Base-by-base conservation (phyloP, 2,888 invertebrate species). In the Lycophotia porphyrea region DNA sequence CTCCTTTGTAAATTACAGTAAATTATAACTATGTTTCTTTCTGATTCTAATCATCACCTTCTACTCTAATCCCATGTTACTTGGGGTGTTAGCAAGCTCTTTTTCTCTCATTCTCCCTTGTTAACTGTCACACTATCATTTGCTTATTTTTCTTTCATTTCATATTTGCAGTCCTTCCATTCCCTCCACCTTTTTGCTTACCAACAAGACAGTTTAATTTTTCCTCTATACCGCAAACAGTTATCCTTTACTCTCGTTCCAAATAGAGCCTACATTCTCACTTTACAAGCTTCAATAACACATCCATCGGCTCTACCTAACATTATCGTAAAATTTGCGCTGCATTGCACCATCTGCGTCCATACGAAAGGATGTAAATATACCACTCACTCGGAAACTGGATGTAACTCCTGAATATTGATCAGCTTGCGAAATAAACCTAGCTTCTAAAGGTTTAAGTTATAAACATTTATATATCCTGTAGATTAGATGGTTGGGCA, bases 381-480 rank as follows among this genome's bases (percentile, higher is more conserved):
- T 36, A 63, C 58, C 55, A 31, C 65, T 58, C 69, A 61, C 31
- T 84, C 69, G 71, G 68, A 71, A 69, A 84, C 55, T 68, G 36
- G 81, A 61, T 42, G 49, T 60, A 68, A 69, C 73, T 85, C 67
- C 83, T 85, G 82, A 77, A 83, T 83, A 85, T 83, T 74, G 13
- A 83, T 71, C 27, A 77, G 13, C 63, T 85, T 85, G 74, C 69
- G 86, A 85, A 83, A 77, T 85, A 81, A 63, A 47, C 55, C 58
- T 34, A 27, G 47, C 42, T 27, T 42, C 21, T 63, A 72, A 82
- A 85, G 44, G 44, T 82, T 77, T 55, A 73, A 67, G 58, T 39
- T 72, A 49, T 79, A 76, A 61, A 61, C 34, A 31, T 78, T 66
- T 73, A 79, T 63, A 72, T 52, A 64, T 55, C 27, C 39, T 49